Conservation (phyloP, 2,113 vertebrate genomes). For the Dromiciops gliroides region DNA sequence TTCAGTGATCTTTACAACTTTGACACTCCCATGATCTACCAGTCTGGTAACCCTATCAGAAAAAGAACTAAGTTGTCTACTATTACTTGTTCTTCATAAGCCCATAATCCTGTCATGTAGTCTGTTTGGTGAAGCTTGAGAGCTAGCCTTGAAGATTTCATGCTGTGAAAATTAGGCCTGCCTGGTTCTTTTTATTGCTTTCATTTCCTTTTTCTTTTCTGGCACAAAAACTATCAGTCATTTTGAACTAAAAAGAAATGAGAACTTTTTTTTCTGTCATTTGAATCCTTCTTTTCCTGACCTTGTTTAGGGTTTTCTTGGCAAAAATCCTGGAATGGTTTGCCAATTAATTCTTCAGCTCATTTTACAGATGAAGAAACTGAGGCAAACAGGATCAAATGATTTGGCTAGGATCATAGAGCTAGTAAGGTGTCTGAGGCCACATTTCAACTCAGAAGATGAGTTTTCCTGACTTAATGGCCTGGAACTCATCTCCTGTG, state of each 20-base stretch:
- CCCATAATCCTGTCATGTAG: not conserved
- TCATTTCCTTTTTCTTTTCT: not conserved
- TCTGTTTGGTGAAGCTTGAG: not conserved
- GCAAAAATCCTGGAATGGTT: not conserved
- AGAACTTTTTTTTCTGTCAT: not conserved
- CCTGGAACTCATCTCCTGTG: no score
- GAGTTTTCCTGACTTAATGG: no score
- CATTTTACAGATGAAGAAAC: not conserved
- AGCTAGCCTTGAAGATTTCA: not conserved
- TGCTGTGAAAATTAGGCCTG: not conserved
- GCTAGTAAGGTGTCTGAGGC: not conserved
- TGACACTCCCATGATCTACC: not conserved
- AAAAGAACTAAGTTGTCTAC: not conserved
- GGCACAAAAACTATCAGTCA: not conserved
- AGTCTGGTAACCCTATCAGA: not conserved
- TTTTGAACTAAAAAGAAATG: not conserved
- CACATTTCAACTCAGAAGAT: not conserved
- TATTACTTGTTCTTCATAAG: not conserved
- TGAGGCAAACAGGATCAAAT: not conserved
- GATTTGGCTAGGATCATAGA: accelerated
- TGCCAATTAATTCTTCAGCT: not conserved
- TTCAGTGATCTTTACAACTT: not conserved
- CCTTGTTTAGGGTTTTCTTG: not conserved
- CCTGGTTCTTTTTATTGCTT: not conserved
- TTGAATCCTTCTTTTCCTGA: not conserved